Evolutionary conservation across 2,888 invertebrate species (phyloP), one percentile per base, ranked within the genome.

Genomic region (Alsophila aescularia): DNA sequence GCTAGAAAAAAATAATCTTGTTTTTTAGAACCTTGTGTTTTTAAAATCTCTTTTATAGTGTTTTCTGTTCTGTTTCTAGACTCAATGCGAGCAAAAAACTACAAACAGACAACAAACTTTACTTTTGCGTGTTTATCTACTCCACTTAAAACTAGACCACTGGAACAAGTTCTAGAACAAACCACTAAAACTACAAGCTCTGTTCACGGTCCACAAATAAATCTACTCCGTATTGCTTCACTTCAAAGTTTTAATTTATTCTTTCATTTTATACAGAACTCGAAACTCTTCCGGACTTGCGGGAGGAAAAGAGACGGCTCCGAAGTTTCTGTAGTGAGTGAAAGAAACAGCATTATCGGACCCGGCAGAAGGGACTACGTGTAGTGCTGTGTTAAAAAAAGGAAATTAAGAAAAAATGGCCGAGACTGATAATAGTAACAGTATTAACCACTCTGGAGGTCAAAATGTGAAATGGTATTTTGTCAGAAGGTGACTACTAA

Each of bases 291-390:
- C 78, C 70, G 69, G 42, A 58, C 60, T 13, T 90, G 90, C 69
- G 79, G 78, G 72, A 82, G 86, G 67, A 88, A 83, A 83, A 86
- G 72, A 31, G 77, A 88, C 60, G 87, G 84, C 18, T 90, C 90
- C 0, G 90, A 90, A 75, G 79, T 85, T 32, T 86, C 83, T 2
- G 90, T 90, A 16, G 89, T 89, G 61, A 91, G 90, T 84, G 88
- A 89, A 74, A 78, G 87, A 58, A 88, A 88, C 65, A 87, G 85
- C 72, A 82, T 88, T 54, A 86, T 85, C 49, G 80, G 87, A 8
- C 63, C 76, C 8, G 87, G 90, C 2, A 74, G 87, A 58, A 81
- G 89, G 63, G 90, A 88, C 75, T 89, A 83, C 64, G 90, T 90
- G 68, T 90, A 87, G 76, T 80, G 75, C 58, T 55, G 55, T 56